A percentile compares a stretch with the other conserved stretches of the same genome.
These are phyloP conservation scores for Botia almorhae DNA, from an alignment of 2,797 vertebrate genomes.

Conservation along the genomic window DNA sequence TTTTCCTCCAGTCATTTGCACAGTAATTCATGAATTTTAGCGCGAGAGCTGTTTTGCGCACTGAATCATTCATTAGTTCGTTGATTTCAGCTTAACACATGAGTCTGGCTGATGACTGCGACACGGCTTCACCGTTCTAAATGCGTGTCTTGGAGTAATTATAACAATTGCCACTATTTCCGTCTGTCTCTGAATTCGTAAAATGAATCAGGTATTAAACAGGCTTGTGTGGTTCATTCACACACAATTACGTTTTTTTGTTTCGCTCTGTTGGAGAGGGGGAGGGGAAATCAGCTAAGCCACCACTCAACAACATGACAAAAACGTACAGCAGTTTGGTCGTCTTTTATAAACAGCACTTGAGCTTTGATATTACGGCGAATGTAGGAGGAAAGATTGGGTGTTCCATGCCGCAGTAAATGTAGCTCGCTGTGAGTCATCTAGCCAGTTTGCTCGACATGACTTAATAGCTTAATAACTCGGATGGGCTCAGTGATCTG, in stretches of 20 bases:
- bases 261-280: background rate
- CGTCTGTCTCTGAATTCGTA: constrained; percentile 61
- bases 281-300: background rate
- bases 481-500: constrained; percentile 33
- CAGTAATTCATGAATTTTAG: constrained; percentile 38
- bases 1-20: constrained; percentile 17
- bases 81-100: constrained; percentile 35
- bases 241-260: background rate
- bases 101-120: constrained; percentile 13
- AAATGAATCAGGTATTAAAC: constrained; percentile 18
- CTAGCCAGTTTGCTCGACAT: constrained; percentile 21
- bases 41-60: constrained; percentile 21
- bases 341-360: background rate
- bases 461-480: constrained; percentile 51
- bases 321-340: background rate
- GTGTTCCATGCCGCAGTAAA: constrained; percentile 13
- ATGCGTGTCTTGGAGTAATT: constrained; percentile 44
- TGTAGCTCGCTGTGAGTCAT: constrained; percentile 40
- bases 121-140: constrained; percentile 21
- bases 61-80: constrained; percentile 47
- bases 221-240: background rate
- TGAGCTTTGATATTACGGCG: constrained; percentile 9
- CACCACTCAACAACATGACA: background rate
- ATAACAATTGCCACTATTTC: constrained; percentile 23
- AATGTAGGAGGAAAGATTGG: constrained; percentile 3